Base-by-base conservation (phyloP, 2,113 vertebrate genomes). In the Bubo bubo region DNA sequence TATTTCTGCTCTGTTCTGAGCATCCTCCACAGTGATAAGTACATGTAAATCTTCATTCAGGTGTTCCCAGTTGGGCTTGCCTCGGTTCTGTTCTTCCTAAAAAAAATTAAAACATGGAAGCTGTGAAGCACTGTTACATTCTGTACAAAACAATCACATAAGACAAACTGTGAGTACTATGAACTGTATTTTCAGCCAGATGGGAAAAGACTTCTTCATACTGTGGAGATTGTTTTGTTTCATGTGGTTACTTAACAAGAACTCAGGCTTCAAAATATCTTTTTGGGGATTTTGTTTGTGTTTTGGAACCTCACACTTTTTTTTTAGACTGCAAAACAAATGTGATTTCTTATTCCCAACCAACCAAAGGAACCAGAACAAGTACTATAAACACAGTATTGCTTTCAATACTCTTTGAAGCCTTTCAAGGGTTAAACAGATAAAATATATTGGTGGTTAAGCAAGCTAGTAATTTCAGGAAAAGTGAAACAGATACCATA, bases 51-150 rank as follows among this genome's bases (percentile, higher is more conserved):
- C 99, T 98, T 99, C 99, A 95, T 99, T 99, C 95, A 99, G 99
- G 93, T 99, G 99, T 92, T 99, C 99, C 99, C 99, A 99, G 95
- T 99, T 99, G 93, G 99, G 99, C 94, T 99, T 99, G 97, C 99
- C 99, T 98, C 99, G 97, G 96, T 99, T 99, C 98, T 99, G 99
- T 92, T 99, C 99, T 97, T 99, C 99, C 99, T 99, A 70, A 77
- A 98, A 94, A 93, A 55, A 88, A 76, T 10, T 2, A 84, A 55
- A 71, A 81, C 20, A 93, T 5, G 7, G 35, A 92, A 70, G 20
- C 32, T 60, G 41, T 90, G 63, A 95, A 77, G 18, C 30, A 66
- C 28, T 85, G 34, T 37, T 86, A 52, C 4, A 37, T 32, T 62
- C 41, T 20, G 3, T 30, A 70, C 11, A 53, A 66, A 56, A 10